phyloP scores from a whole-genome alignment of 2,113 vertebrate species.

The Lamprologus callipterus region DNA sequence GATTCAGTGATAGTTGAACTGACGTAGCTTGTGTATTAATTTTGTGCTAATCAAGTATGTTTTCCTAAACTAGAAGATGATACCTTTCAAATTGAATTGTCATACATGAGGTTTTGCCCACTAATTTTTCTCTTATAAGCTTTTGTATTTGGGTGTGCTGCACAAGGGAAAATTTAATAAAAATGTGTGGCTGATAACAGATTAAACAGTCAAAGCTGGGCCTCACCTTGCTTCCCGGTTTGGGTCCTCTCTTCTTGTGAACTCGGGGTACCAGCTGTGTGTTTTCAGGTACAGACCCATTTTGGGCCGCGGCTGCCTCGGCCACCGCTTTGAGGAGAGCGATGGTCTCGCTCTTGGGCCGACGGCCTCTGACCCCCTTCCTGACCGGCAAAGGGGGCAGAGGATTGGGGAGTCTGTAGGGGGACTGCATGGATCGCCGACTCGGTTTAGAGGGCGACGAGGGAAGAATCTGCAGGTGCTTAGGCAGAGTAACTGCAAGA shows the following conservation, averaged over 20 bases:
- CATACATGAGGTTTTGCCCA: neutral
- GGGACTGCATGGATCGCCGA: slow-evolving; percentile 78
- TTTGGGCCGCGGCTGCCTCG: slow-evolving; percentile 61
- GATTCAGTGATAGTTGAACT: neutral
- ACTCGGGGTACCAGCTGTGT: slow-evolving; percentile 65
- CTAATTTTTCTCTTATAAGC: neutral
- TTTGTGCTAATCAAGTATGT: neutral
- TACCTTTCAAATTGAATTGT: neutral
- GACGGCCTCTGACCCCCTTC: slow-evolving; percentile 79
- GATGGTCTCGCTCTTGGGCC: slow-evolving; percentile 76
- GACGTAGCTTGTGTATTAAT: neutral
- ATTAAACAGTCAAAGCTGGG: neutral
- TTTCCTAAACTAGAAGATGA: neutral
- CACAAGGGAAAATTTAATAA: neutral
- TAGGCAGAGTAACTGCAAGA: slow-evolving; percentile 76
- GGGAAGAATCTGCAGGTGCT: slow-evolving; percentile 70
- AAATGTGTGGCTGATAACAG: neutral
- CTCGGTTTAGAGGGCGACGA: slow-evolving; percentile 78
- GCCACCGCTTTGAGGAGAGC: slow-evolving; percentile 74
- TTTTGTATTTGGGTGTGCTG: neutral
- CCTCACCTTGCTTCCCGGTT: slow-evolving; percentile 87
- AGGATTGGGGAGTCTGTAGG: slow-evolving; percentile 76
- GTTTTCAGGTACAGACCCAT: slow-evolving; percentile 49
- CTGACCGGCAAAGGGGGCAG: slow-evolving; percentile 70
- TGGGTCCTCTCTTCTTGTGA: slow-evolving; percentile 80